Percentiles rank a stretch among this genome's conserved stretches.
Evolutionary conservation across 2,888 invertebrate genomes (phyloP).

Genomic region (Acheta domesticus): DNA sequence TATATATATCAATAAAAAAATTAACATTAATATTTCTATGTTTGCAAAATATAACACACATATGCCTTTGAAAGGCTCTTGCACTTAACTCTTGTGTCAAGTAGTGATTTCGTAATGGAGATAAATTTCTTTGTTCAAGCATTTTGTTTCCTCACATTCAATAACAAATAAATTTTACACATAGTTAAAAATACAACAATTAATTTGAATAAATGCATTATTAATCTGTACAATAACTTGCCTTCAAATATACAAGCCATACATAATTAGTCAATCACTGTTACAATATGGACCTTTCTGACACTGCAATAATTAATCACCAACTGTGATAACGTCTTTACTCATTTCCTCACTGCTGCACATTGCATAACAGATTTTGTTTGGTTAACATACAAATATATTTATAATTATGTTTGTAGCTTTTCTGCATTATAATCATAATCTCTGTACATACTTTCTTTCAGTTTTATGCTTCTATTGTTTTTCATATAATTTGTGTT

Average conservation of each 20-base stretch:
- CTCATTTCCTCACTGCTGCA: background rate
- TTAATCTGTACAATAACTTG: conserved; percentile 7
- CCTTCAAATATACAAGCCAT: conserved; percentile 7
- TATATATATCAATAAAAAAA: conserved; percentile 28
- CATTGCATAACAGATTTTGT: background rate
- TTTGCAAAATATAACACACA: conserved; percentile 35
- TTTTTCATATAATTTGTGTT: background rate
- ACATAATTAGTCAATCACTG: background rate
- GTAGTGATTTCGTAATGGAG: conserved; percentile 29
- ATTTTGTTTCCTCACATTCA: conserved; percentile 19
- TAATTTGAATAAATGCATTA: conserved; percentile 19
- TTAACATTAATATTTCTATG: conserved; percentile 30
- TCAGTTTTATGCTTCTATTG: background rate
- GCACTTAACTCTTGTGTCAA: conserved; percentile 22
- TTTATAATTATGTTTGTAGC: background rate
- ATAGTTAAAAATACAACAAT: conserved; percentile 26
- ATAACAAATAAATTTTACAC: conserved; percentile 24
- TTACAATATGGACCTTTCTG: background rate
- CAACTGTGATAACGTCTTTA: background rate
- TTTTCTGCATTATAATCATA: background rate
- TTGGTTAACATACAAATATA: conserved; percentile 19
- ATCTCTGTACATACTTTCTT: background rate
- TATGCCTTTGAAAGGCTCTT: conserved; percentile 26
- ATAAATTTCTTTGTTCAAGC: conserved; percentile 25
- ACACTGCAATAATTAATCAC: background rate